phyloP scores from a whole-genome alignment of 2,113 vertebrate species.

The Sapayoa aenigma region DNA sequence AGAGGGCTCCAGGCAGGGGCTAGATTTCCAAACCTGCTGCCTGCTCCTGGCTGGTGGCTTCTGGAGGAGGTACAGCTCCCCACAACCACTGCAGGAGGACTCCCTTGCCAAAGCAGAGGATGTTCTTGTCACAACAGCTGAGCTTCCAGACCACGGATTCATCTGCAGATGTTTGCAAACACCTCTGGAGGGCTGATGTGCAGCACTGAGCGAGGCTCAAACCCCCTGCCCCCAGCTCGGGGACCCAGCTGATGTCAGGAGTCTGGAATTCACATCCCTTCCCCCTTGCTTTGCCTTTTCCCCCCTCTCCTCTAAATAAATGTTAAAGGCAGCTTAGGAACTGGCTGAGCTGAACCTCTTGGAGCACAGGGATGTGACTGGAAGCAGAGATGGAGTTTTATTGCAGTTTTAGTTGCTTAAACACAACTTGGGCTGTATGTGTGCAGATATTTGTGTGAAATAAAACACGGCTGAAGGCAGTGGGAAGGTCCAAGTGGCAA shows the following conservation, averaged over 20 bases:
- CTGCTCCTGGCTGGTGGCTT: fast-evolving
- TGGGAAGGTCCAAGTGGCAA: neutral
- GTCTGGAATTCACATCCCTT: neutral
- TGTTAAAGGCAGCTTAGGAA: neutral
- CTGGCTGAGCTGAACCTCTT: neutral
- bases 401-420: neutral
- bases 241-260: neutral
- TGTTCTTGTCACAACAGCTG: fast-evolving
- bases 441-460: neutral
- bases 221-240: neutral
- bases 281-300: neutral
- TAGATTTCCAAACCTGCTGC: neutral
- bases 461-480: neutral
- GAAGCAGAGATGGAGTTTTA: neutral
- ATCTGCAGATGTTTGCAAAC: neutral
- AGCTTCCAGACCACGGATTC: fast-evolving
- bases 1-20: neutral
- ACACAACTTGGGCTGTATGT: neutral
- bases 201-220: neutral
- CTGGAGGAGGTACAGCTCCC: neutral
- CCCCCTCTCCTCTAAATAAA: neutral
- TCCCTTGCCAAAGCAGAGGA: neutral
- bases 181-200: neutral
- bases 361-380: neutral
- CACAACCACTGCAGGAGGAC: fast-evolving